A percentile compares a stretch with the other conserved stretches of the same genome.
Evolutionary conservation across 2,113 vertebrate genomes (phyloP).

Genomic region (Malurus cyaneus): DNA sequence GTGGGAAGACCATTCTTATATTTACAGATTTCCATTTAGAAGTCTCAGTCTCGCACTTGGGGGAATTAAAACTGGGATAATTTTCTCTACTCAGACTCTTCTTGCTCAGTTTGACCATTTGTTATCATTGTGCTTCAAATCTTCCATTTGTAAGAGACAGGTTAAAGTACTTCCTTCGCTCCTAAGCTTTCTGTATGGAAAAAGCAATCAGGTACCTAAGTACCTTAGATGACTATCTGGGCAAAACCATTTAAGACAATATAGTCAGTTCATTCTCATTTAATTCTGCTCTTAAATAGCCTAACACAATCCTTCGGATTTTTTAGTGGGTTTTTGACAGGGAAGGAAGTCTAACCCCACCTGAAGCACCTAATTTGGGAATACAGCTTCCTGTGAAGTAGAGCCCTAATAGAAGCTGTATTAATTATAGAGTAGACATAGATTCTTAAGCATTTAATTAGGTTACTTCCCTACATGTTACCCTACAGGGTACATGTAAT

Average conservation of each 20-base stretch:
- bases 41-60: neutral
- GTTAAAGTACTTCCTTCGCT: neutral
- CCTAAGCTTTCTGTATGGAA: neutral
- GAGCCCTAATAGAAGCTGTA: neutral
- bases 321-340: neutral
- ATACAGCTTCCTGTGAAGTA: neutral
- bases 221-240: conserved; percentile 4
- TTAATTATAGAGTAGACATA: neutral
- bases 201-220: conserved; percentile 22
- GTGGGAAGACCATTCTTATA: neutral
- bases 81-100: neutral
- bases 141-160: neutral
- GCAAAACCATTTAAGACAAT: conserved; percentile 7
- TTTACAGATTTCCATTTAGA: neutral
- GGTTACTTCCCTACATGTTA: neutral
- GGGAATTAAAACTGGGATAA: neutral
- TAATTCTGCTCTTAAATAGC: neutral
- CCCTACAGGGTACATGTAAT: neutral
- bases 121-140: neutral
- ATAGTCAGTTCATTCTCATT: neutral
- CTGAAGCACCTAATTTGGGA: neutral
- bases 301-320: neutral
- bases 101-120: neutral
- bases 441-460: neutral
- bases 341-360: neutral